phyloP scores from a whole-genome alignment of 2,888 invertebrate species.

The Megaustenia siamemsis region DNA sequence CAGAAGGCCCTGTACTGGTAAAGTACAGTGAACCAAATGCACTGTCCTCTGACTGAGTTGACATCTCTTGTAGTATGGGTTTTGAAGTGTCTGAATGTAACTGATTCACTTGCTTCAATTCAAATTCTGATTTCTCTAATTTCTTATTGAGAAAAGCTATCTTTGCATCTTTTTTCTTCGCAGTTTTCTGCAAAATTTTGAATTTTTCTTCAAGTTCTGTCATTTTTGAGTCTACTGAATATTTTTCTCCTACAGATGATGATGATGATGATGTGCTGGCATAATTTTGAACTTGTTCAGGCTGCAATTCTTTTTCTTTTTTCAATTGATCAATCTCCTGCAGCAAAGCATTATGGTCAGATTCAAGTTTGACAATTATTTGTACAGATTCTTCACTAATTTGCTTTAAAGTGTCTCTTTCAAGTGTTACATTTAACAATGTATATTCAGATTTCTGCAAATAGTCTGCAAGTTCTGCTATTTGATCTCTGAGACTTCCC shows the following conservation, averaged over 20 bases:
- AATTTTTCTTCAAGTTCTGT: slow-evolving; percentile 27
- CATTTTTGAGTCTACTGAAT: not conserved
- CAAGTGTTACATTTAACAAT: not conserved
- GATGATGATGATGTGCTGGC: not conserved
- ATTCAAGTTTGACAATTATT: not conserved
- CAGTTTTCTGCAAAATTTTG: slow-evolving; percentile 52
- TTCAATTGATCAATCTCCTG: slow-evolving; percentile 45
- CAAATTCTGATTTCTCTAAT: slow-evolving; percentile 40
- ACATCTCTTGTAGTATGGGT: not conserved
- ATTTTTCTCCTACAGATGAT: not conserved
- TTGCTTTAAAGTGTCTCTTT: slow-evolving; percentile 40
- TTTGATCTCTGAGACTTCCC: slow-evolving; percentile 19
- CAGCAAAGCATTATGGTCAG: slow-evolving; percentile 4
- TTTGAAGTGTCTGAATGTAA: not conserved
- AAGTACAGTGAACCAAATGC: slow-evolving; percentile 31
- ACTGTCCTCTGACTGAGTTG: slow-evolving; percentile 22
- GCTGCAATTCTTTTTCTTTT: not conserved
- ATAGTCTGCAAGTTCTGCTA: slow-evolving; percentile 42
- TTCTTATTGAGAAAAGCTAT: slow-evolving; percentile 60
- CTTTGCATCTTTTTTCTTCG: slow-evolving; percentile 68
- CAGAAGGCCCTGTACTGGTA: not conserved
- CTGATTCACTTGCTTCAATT: not conserved
- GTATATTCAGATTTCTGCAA: slow-evolving; percentile 45
- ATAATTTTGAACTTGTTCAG: not conserved
- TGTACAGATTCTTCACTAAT: slow-evolving; percentile 1